Conservation (phyloP, 1,140 invertebrate genomes). For the Dermatophagoides farinae region DNA sequence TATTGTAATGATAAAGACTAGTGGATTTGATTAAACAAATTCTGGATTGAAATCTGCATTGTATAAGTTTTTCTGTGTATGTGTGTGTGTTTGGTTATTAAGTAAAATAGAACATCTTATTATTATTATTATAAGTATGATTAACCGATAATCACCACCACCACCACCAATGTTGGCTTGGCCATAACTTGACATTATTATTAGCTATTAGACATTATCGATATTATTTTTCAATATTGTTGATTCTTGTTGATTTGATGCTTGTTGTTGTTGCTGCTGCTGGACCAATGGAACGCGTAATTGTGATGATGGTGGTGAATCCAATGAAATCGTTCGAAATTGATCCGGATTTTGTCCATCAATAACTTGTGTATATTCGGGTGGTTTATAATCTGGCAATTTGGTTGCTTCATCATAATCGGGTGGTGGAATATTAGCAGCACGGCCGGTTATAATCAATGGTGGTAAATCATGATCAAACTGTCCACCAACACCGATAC, state of each 20-base stretch:
- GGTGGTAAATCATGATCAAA: background rate
- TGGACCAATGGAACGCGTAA: background rate
- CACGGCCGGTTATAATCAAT: background rate
- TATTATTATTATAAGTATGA: too few species aligned
- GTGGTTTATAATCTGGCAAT: constrained; percentile 5
- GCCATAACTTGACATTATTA: too few species aligned
- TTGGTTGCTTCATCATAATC: constrained; percentile 11
- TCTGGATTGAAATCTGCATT: too few species aligned
- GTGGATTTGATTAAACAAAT: too few species aligned
- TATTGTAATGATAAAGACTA: too few species aligned
- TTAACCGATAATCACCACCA: too few species aligned
- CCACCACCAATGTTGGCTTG: too few species aligned
- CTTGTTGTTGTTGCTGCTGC: background rate
- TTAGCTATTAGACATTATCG: background rate
- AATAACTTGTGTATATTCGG: constrained; percentile 8
- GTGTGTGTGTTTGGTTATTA: too few species aligned
- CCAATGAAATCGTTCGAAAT: too few species aligned
- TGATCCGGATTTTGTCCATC: background rate
- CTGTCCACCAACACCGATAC: background rate
- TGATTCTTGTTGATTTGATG: background rate
- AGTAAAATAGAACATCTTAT: too few species aligned
- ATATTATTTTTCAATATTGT: background rate
- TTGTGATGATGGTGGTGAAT: too few species aligned
- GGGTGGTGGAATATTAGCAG: constrained; percentile 5
- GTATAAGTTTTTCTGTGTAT: too few species aligned